These are phyloP conservation scores for Pteronotus mesoamericanus DNA, from an alignment of 2,797 vertebrate species.

Conservation along the genomic window DNA sequence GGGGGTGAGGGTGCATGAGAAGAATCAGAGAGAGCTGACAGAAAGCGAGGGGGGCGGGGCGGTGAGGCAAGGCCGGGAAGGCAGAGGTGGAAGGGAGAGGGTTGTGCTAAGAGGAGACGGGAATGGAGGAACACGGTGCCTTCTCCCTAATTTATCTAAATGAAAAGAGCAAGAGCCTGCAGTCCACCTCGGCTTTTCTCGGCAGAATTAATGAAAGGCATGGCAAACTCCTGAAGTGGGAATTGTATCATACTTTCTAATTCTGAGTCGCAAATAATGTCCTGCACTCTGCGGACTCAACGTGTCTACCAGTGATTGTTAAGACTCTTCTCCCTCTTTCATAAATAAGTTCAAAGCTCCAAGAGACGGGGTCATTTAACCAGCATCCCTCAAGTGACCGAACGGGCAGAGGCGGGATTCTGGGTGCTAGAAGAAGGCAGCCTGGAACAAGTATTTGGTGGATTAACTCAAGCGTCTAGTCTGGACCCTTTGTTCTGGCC, in stretches of 20 bases:
- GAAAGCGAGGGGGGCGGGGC: background rate
- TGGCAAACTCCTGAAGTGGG: background rate
- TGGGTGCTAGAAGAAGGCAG: background rate
- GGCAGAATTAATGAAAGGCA: background rate
- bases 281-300: background rate
- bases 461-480: background rate
- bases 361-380: background rate
- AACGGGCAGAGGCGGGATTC: background rate
- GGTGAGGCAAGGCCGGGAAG: background rate
- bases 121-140: rapidly evolving
- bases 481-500: constrained; percentile 7
- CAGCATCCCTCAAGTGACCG: background rate
- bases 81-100: background rate
- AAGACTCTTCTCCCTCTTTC: background rate
- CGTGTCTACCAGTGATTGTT: background rate
- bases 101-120: background rate
- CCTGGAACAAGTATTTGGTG: background rate
- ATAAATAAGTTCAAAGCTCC: background rate
- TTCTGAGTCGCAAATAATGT: background rate
- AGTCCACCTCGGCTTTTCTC: background rate
- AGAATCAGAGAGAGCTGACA: background rate
- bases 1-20: background rate
- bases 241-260: background rate
- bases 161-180: background rate
- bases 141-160: background rate